Evolutionary conservation across 2,797 vertebrate species (phyloP).

Genomic region (Steatocranus sp.): DNA sequence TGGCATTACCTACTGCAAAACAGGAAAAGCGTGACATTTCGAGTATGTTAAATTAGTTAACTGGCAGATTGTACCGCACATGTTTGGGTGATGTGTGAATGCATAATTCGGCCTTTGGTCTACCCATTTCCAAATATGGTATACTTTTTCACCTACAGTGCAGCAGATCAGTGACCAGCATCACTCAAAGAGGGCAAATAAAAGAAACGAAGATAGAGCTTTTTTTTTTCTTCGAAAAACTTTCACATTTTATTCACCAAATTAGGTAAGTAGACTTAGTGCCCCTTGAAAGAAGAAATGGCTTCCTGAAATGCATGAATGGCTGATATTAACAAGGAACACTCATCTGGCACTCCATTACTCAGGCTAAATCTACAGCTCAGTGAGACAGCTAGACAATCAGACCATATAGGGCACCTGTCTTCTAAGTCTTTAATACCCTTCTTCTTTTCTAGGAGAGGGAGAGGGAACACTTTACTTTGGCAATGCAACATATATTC

Average conservation of each 20-base stretch:
- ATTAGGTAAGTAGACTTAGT: slow-evolving; percentile 50
- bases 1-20: background rate
- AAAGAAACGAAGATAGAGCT: slow-evolving; percentile 14
- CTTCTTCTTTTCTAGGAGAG: background rate
- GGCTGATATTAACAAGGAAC: slow-evolving; percentile 73
- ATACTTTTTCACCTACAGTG: slow-evolving; percentile 15
- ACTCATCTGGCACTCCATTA: slow-evolving; percentile 64
- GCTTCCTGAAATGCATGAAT: slow-evolving; percentile 71
- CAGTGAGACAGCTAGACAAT: slow-evolving; percentile 32
- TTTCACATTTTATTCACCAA: slow-evolving; percentile 43
- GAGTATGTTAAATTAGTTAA: background rate
- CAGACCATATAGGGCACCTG: slow-evolving; percentile 58
- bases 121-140: background rate
- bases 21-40: background rate
- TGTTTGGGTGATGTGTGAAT: background rate
- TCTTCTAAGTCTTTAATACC: slow-evolving; percentile 5
- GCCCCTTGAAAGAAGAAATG: slow-evolving; percentile 48
- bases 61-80: background rate
- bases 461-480: background rate
- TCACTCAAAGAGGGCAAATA: slow-evolving; percentile 29
- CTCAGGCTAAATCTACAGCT: slow-evolving; percentile 49
- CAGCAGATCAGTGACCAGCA: slow-evolving; percentile 31
- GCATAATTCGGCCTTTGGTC: background rate
- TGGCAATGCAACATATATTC: background rate
- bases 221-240: background rate